These are phyloP conservation scores for Myxocyprinus asiaticus DNA, from an alignment of 2,113 vertebrate genomes.

Conservation along the genomic window DNA sequence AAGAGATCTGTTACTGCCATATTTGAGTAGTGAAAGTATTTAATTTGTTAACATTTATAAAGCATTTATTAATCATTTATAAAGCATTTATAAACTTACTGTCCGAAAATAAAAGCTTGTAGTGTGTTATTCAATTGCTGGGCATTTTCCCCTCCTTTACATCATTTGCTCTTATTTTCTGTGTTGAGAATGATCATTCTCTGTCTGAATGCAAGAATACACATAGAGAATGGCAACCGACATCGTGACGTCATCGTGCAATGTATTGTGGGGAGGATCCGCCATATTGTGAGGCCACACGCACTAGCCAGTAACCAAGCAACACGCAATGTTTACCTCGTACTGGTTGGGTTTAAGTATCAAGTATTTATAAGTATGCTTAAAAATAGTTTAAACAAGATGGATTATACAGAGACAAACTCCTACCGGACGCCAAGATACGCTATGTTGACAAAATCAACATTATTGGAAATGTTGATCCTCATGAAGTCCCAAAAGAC, in stretches of 20 bases:
- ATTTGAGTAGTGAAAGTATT: neutral
- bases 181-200: too few relatives aligned
- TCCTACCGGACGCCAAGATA: neutral
- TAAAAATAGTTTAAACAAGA: neutral
- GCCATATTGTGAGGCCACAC: too few relatives aligned
- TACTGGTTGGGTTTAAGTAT: too few relatives aligned
- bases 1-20: conserved; percentile 18
- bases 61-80: neutral
- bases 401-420: neutral
- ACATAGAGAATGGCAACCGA: too few relatives aligned
- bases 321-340: too few relatives aligned
- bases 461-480: neutral
- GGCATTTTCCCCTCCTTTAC: neutral
- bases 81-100: too few relatives aligned
- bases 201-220: too few relatives aligned
- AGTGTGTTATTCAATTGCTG: neutral
- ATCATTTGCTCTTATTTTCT: too few relatives aligned
- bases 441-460: neutral
- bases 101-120: too few relatives aligned
- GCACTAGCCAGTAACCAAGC: too few relatives aligned
- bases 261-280: too few relatives aligned
- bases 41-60: neutral
- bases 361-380: neutral
- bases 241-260: too few relatives aligned
- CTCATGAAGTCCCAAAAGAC: neutral